Conservation (phyloP, 2,113 vertebrate genomes). For the Spermophilus dauricus region DNA sequence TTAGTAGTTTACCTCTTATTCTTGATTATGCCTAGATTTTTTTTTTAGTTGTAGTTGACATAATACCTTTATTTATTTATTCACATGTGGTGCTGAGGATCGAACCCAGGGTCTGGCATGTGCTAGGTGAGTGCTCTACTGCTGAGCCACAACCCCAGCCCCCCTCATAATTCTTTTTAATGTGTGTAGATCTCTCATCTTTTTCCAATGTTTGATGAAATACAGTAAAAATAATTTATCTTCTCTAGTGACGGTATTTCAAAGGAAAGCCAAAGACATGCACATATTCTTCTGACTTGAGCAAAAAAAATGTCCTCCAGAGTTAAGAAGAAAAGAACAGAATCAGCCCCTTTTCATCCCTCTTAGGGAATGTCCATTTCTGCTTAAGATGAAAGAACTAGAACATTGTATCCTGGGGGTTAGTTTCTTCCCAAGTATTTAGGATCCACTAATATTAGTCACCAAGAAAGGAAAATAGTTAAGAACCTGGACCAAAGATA, state of each 20-base stretch:
- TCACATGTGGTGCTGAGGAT: too few relatives aligned
- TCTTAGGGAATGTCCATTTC: background rate
- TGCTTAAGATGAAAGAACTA: background rate
- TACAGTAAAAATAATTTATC: background rate
- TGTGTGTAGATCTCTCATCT: background rate
- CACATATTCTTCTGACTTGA: background rate
- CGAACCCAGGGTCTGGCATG: too few relatives aligned
- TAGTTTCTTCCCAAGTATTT: background rate
- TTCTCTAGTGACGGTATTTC: background rate
- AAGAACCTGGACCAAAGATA: background rate
- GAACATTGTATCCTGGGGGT: background rate
- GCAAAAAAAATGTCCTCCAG: background rate
- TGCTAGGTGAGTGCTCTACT: too few relatives aligned
- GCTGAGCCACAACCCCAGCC: too few relatives aligned
- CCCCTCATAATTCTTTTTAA: background rate
- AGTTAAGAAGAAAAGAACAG: background rate
- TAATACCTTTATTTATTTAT: too few relatives aligned
- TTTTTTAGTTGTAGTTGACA: too few relatives aligned
- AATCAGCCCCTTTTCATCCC: background rate
- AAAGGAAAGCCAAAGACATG: background rate
- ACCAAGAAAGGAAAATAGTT: background rate
- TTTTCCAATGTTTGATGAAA: background rate
- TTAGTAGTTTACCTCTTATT: slow-evolving; percentile 1
- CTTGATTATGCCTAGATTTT: background rate
- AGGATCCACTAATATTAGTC: background rate